Evolutionary conservation across 2,797 vertebrate species (phyloP).

Genomic region (Potorous gilbertii): DNA sequence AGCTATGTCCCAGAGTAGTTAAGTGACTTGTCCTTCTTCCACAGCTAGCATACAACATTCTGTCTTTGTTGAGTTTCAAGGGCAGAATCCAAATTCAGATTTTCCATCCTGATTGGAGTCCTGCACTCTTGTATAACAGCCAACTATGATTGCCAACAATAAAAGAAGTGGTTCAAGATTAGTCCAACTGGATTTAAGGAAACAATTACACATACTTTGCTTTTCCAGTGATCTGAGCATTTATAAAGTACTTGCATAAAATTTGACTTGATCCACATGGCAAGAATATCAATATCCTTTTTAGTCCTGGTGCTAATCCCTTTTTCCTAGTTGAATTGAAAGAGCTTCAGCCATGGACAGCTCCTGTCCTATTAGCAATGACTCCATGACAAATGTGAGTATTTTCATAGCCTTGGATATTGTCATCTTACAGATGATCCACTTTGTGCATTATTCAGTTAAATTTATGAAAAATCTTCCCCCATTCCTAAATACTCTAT

Average conservation of each 20-base stretch:
- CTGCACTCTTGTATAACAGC: not conserved
- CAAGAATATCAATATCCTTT: not conserved
- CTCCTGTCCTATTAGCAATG: not conserved
- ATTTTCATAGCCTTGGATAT: not conserved
- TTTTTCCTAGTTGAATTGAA: not conserved
- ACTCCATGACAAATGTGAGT: not conserved
- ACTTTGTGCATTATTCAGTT: conserved; percentile 21
- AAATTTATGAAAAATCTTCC: not conserved
- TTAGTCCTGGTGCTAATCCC: not conserved
- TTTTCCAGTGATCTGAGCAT: no score
- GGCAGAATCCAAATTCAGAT: not conserved
- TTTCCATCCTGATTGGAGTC: not conserved
- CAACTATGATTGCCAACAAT: not conserved
- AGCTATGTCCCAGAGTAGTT: not conserved
- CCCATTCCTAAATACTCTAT: not conserved
- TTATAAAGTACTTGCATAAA: no score
- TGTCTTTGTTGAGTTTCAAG: not conserved
- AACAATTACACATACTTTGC: not conserved
- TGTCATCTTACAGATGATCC: not conserved
- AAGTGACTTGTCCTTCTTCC: not conserved
- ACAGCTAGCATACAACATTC: not conserved
- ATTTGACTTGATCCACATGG: not conserved
- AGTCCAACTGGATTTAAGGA: not conserved
- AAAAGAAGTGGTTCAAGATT: not conserved
- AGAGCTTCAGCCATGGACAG: not conserved